Base-by-base conservation (phyloP, 2,888 invertebrate species). In the Lamellibrachia columna region DNA sequence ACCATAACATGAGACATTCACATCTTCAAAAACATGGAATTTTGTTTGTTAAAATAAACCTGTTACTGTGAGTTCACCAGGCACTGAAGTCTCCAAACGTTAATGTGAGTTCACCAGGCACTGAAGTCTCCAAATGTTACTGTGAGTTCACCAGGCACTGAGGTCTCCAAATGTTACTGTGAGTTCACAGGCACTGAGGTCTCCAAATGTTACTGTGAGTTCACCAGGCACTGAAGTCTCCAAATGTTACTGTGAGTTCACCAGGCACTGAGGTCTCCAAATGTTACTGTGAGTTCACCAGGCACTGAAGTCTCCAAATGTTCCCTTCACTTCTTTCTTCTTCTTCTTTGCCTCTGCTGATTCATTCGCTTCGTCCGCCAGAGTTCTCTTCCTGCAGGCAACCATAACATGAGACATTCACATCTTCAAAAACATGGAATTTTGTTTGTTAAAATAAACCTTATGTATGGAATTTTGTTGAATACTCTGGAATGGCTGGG, bases 31-130 rank as follows among this genome's bases (percentile, higher is more conserved):
- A 11, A 40, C 91, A 91, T 53, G 75, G 22, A 75, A 75, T 3
- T 75, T 22, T 9, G 9, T 55, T 55, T 55, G 55, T 55, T 55
- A 55, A 55, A 9, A 55, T 9, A 55, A 55, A 55, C n/a, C n/a
- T n/a, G n/a, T n/a, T n/a, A n/a, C n/a, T n/a, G n/a, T n/a, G 92
- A 96, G 40, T 40, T 40, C 40, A 40, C 40, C 40, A 40, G 40
- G 40, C 40, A 40, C 1, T 40, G 40, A 40, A 40, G 40, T 40
- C 40, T 40, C 40, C 40, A 40, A 40, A 40, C 1, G 40, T 40
- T 40, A 40, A 0, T 40, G 40, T 40, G 40, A 40, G 40, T 40
- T 40, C 40, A 40, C 40, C 40, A 40, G 40, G 40, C 40, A 40
- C 1, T 40, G 40, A 40, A 40, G 40, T 40, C 40, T 40, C 40